Evolutionary conservation across 2,888 invertebrate species (phyloP).

Genomic region (Mallateleia sp.): DNA sequence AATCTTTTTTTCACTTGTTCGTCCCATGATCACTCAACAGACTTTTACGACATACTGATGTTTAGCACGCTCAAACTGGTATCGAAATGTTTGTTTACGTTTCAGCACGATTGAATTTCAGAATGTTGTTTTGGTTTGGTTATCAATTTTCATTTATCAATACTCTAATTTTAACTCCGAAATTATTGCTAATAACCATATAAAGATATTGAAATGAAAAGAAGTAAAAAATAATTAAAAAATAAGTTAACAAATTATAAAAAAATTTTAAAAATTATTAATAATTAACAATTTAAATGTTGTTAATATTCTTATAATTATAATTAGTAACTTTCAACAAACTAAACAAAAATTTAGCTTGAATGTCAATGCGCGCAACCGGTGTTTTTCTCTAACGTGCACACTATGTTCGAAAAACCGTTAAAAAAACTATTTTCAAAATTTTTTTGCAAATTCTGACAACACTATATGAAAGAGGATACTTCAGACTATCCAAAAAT

Average conservation of each 20-base stretch:
- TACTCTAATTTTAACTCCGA: neutral
- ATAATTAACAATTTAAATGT: neutral
- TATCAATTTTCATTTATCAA: neutral
- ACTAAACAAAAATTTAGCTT: neutral
- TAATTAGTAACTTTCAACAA: neutral
- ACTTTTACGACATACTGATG: too few relatives aligned
- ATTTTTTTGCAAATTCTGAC: too few relatives aligned
- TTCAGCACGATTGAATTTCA: neutral
- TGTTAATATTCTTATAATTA: neutral
- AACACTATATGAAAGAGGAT: too few relatives aligned
- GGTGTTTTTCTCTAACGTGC: too few relatives aligned
- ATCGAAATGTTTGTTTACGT: too few relatives aligned
- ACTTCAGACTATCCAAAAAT: too few relatives aligned
- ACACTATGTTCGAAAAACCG: too few relatives aligned
- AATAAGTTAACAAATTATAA: neutral
- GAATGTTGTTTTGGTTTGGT: neutral
- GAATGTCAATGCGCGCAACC: too few relatives aligned
- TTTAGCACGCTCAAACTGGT: too few relatives aligned
- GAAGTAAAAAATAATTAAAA: neutral
- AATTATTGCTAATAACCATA: neutral
- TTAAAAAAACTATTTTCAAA: too few relatives aligned
- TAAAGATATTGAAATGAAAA: neutral
- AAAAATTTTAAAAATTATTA: neutral
- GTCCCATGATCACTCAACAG: too few relatives aligned
- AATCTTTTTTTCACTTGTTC: too few relatives aligned